These are phyloP conservation scores for Podocnemis expansa DNA, from an alignment of 2,113 vertebrate genomes.

Conservation along the genomic window DNA sequence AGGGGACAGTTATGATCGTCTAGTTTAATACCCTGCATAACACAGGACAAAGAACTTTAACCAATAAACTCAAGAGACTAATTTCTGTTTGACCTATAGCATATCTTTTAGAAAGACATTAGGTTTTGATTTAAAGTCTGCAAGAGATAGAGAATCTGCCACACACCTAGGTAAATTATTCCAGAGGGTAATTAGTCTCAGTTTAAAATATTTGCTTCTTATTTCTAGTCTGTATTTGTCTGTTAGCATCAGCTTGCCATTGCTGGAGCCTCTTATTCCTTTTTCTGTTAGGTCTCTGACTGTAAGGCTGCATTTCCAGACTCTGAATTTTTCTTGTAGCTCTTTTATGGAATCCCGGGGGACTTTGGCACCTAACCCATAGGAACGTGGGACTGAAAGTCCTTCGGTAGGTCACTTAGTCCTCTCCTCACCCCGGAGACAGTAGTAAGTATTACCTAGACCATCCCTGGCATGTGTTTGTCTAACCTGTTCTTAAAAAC, in stretches of 20 bases:
- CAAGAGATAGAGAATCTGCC: neutral
- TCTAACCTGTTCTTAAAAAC: neutral
- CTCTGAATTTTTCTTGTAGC: neutral
- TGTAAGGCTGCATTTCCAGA: neutral
- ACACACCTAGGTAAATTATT: neutral
- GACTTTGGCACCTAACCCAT: neutral
- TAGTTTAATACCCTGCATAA: neutral
- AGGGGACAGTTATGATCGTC: neutral
- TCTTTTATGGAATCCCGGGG: neutral
- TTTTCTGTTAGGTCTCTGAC: neutral
- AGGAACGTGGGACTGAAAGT: neutral
- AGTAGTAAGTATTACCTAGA: neutral
- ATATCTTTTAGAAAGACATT: neutral
- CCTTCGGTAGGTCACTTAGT: neutral
- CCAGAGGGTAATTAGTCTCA: neutral
- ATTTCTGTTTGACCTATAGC: neutral
- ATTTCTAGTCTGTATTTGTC: neutral
- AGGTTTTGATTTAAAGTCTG: neutral
- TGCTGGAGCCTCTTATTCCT: neutral
- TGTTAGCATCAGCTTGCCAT: neutral
- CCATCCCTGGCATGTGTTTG: neutral
- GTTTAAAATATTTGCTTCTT: neutral
- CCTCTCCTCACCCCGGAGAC: neutral
- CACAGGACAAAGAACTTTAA: neutral
- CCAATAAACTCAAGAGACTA: neutral